phyloP scores from a whole-genome alignment of 2,888 invertebrate species.

The Drosophila lutescens region DNA sequence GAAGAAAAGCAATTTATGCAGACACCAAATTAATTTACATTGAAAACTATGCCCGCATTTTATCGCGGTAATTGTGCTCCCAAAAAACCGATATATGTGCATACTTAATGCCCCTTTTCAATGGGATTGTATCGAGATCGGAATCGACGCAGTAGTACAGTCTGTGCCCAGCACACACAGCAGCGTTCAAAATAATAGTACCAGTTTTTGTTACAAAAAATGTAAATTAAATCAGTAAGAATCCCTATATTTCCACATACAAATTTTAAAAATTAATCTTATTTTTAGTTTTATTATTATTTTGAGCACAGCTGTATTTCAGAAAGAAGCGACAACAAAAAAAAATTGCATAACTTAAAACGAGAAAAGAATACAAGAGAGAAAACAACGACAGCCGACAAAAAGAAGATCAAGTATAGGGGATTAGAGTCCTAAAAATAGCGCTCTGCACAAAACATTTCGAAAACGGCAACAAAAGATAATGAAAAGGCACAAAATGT shows the following conservation, averaged over 20 bases:
- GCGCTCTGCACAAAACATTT: conserved; percentile 37
- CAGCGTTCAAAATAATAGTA: not conserved
- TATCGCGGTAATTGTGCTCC: conserved; percentile 9
- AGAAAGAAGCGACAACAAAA: conserved; percentile 12
- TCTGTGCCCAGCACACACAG: conserved; percentile 17
- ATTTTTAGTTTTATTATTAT: not conserved
- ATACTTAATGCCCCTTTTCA: conserved; percentile 21
- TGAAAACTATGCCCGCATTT: conserved; percentile 29
- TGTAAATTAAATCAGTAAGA: not conserved
- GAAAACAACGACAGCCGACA: conserved; percentile 31
- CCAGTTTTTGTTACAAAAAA: not conserved
- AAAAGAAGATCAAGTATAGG: conserved; percentile 53
- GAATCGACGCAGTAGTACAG: conserved; percentile 28
- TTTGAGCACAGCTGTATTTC: not conserved
- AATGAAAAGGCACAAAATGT: conserved; percentile 36
- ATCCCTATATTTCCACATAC: not conserved
- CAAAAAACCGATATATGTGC: conserved; percentile 32
- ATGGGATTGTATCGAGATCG: conserved; percentile 14
- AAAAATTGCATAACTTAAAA: conserved; percentile 54
- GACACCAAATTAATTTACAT: conserved; percentile 32
- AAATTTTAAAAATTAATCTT: not conserved
- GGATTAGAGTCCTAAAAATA: conserved; percentile 61
- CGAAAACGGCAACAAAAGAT: conserved; percentile 41
- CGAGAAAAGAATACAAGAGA: conserved; percentile 11
- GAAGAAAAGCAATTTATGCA: conserved; percentile 23